phyloP scores from a whole-genome alignment of 2,797 vertebrate genomes.

The Miichthys miiuy region DNA sequence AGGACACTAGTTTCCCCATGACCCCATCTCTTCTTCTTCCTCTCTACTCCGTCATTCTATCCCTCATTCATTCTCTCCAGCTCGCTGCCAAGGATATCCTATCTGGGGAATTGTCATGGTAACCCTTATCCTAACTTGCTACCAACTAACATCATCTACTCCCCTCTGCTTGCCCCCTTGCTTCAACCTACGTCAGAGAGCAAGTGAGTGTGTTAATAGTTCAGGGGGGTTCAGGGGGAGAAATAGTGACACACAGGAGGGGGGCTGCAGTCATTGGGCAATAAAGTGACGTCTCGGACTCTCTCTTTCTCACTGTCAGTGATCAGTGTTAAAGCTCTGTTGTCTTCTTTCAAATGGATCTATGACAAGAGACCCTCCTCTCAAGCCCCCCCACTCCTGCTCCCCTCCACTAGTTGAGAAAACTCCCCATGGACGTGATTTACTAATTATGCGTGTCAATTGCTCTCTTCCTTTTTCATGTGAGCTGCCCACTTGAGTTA shows the following conservation, averaged over 20 bases:
- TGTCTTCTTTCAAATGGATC: slow-evolving; percentile 52
- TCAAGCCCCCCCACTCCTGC: neutral
- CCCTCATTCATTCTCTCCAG: slow-evolving; percentile 51
- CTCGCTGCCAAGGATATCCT: slow-evolving; percentile 57
- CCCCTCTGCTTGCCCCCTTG: slow-evolving; percentile 43
- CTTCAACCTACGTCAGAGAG: slow-evolving; percentile 83
- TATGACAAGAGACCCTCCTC: slow-evolving; percentile 42
- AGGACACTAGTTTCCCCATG: slow-evolving; percentile 71
- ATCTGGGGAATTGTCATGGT: slow-evolving; percentile 66
- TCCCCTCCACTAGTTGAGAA: slow-evolving; percentile 36
- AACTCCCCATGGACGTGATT: slow-evolving; percentile 59
- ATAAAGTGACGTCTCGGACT: slow-evolving; percentile 85
- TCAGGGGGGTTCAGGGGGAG: slow-evolving; percentile 37
- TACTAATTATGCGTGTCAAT: slow-evolving; percentile 77
- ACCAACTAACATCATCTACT: slow-evolving; percentile 21
- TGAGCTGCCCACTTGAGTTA: slow-evolving; percentile 57
- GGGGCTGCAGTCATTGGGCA: slow-evolving; percentile 74
- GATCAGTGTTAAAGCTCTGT: slow-evolving; percentile 54
- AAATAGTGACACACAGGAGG: slow-evolving; percentile 81
- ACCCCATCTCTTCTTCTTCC: slow-evolving; percentile 54
- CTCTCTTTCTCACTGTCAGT: slow-evolving; percentile 69
- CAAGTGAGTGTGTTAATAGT: slow-evolving; percentile 81
- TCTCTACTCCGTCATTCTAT: slow-evolving; percentile 57
- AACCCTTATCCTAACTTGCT: slow-evolving; percentile 59
- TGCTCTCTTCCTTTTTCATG: slow-evolving; percentile 76